These are phyloP conservation scores for Drosophila busckii DNA, from an alignment of 1,140 invertebrate genomes.

Conservation along the genomic window DNA sequence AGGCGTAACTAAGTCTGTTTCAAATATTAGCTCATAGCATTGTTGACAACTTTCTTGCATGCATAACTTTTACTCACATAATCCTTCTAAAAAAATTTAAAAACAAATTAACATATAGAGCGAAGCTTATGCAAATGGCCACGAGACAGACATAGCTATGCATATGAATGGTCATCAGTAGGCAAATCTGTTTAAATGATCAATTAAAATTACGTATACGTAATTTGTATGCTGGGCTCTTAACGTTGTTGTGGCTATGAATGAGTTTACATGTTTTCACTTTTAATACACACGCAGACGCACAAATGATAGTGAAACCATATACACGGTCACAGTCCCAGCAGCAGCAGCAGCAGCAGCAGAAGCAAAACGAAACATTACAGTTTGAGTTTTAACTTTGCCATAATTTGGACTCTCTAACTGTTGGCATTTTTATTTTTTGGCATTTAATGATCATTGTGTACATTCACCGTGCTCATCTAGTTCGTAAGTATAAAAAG, in stretches of 20 bases:
- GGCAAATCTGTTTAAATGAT: constrained; percentile 53
- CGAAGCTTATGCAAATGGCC: constrained; percentile 17
- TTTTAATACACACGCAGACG: constrained; percentile 57
- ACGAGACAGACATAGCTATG: constrained; percentile 16
- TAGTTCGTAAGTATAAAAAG: constrained; percentile 41
- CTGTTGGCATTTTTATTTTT: constrained; percentile 41
- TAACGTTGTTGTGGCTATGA: constrained; percentile 48
- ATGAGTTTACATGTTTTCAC: constrained; percentile 70
- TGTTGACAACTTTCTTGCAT: constrained; percentile 31
- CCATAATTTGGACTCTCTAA: constrained; percentile 67
- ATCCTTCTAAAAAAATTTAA: constrained; percentile 31
- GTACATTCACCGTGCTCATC: constrained; percentile 32
- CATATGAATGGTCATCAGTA: constrained; percentile 32
- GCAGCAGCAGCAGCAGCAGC: too few relatives aligned
- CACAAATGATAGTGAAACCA: constrained; percentile 40
- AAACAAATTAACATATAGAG: constrained; percentile 33
- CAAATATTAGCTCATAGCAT: constrained; percentile 7
- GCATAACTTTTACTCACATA: constrained; percentile 37
- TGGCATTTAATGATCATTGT: constrained; percentile 72
- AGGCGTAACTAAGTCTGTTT: background rate
- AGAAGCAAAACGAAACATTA: constrained; percentile 58
- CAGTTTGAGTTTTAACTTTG: constrained; percentile 63
- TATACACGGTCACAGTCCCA: constrained; percentile 9
- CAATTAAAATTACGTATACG: constrained; percentile 75
- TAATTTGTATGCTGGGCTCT: constrained; percentile 46